A percentile compares a stretch with the other conserved stretches of the same genome.
Evolutionary conservation across 2,797 vertebrate species (phyloP).

Genomic region (Chrosomus eos): DNA sequence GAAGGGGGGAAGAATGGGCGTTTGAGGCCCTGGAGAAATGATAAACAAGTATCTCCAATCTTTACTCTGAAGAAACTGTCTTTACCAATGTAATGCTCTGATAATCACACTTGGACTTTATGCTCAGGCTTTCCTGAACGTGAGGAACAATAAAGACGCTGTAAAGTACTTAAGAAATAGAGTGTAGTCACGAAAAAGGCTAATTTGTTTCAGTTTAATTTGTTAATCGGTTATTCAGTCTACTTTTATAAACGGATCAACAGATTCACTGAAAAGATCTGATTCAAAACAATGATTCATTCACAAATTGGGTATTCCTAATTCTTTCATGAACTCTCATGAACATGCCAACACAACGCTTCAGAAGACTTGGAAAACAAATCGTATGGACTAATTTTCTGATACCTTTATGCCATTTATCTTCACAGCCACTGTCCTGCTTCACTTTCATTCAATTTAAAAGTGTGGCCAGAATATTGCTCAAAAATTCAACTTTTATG

Average conservation of each 20-base stretch:
- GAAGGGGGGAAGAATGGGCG: not conserved
- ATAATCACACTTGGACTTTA: not conserved
- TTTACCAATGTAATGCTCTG: not conserved
- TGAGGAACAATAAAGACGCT: not conserved
- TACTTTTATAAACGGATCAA: not conserved
- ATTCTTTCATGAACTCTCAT: not conserved
- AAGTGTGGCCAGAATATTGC: not conserved
- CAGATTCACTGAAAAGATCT: not conserved
- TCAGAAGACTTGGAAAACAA: not conserved
- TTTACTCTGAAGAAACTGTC: not conserved
- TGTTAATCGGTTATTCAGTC: not conserved
- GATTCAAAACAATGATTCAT: not conserved
- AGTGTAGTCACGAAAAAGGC: too few species aligned
- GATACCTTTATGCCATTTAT: not conserved
- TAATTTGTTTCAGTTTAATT: not conserved
- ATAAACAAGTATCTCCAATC: not conserved
- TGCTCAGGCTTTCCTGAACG: not conserved
- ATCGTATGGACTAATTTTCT: not conserved
- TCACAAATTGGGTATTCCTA: not conserved
- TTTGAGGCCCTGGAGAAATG: not conserved
- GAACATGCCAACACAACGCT: not conserved
- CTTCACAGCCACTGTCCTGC: not conserved
- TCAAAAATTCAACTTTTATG: not conserved
- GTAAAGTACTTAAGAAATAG: not conserved
- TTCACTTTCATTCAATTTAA: not conserved